Evolutionary conservation across 2,797 vertebrate species (phyloP), one percentile per base, ranked within the genome.

Genomic region (Clamator glandarius): DNA sequence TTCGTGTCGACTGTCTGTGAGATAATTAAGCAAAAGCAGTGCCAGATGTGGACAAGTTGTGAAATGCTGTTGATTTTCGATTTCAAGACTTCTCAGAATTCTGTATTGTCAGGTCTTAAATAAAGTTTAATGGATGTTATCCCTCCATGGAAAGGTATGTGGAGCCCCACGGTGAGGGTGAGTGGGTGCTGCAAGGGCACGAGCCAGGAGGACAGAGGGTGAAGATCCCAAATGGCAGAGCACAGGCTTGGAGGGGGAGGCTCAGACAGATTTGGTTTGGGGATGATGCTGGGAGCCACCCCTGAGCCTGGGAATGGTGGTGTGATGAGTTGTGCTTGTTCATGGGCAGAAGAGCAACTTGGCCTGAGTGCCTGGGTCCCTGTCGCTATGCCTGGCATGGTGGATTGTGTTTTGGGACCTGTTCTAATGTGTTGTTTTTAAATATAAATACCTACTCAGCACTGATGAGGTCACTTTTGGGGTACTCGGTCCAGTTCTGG

Each of bases 151-250:
- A 48, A 25, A 18, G 39, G 35, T n/a, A 6, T 12, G 10, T n/a
- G 61, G 23, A 70, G 63, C 9, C 25, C 29, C 9, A 1, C 7
- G 26, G 28, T 3, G 6, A 35, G 42, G 48, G 12, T 33, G 15
- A 36, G 46, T 0, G 2, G 48, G 35, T 67, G 61, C 35, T 1
- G 2, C 5, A 20, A 57, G 15, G 44, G 24, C 25, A 26, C 0
- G 3, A n/a, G 57, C 8, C 1, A 5, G 48, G 44, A 42, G 6
- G 63, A 11, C 8, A 25, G 23, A 51, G 18, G 13, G 5, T 11
- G 8, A 51, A 24, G 39, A 21, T 25, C 35, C 9, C 23, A 29
- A 36, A 54, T 6, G 51, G 14, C 6, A 8, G 21, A 19, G 19
- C 25, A n/a, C 15, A 2, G 9, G 20, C 9, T 29, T 3, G 5